phyloP scores from a whole-genome alignment of 2,113 vertebrate species.

The Pleuronectes platessa region DNA sequence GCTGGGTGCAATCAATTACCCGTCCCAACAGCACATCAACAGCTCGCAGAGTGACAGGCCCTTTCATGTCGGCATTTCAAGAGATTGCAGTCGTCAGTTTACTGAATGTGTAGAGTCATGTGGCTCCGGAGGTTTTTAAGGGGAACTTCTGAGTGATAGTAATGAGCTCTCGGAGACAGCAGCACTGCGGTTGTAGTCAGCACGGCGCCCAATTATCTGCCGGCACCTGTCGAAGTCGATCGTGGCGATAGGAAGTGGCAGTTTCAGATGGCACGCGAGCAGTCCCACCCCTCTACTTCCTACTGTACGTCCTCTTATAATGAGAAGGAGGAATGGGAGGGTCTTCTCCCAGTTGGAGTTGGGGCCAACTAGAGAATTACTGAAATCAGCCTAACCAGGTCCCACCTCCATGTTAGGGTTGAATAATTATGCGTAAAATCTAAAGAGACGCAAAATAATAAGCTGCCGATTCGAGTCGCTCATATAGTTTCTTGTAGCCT shows the following conservation, averaged over 20 bases:
- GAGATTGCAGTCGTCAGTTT: constrained; percentile 27
- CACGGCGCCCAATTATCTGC: constrained; percentile 78
- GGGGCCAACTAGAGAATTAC: background rate
- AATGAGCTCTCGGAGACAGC: constrained; percentile 78
- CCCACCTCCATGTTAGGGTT: background rate
- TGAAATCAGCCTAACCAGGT: background rate
- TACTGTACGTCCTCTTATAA: constrained; percentile 47
- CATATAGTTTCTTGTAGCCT: too few relatives aligned
- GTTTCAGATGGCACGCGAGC: constrained; percentile 43
- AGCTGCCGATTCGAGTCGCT: too few relatives aligned
- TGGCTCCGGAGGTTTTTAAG: constrained; percentile 39
- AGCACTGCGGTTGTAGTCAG: constrained; percentile 50
- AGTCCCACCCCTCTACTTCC: constrained; percentile 42
- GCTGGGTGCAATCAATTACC: constrained; percentile 45
- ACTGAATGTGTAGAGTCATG: constrained; percentile 37
- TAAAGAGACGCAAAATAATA: background rate
- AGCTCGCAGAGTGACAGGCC: constrained; percentile 24
- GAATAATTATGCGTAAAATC: background rate
- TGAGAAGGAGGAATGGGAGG: constrained; percentile 31
- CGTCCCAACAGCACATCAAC: constrained; percentile 43
- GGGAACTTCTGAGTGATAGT: constrained; percentile 72
- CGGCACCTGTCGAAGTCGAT: constrained; percentile 72
- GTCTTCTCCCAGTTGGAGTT: too few relatives aligned
- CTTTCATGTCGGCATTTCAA: constrained; percentile 48
- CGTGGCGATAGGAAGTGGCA: constrained; percentile 35